phyloP scores from a whole-genome alignment of 2,888 invertebrate genomes.

The Serrognathus titanus region DNA sequence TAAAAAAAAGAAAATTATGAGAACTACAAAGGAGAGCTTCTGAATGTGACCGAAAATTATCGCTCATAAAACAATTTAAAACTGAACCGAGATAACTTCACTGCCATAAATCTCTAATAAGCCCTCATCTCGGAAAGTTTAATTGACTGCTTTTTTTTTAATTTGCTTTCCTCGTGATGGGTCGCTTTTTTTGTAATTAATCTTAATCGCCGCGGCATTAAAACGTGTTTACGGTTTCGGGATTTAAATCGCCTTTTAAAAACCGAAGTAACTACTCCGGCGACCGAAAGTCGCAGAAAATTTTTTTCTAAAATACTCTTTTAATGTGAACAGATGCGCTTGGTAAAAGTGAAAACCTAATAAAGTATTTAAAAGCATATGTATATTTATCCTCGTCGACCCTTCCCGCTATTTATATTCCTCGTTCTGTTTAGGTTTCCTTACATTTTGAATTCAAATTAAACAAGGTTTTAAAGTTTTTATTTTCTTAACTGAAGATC shows the following conservation, averaged over 20 bases:
- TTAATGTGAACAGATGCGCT: no score
- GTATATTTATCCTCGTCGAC: not conserved
- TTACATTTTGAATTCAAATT: conserved; percentile 38
- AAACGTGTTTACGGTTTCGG: not conserved
- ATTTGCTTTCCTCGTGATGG: not conserved
- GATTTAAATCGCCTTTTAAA: no score
- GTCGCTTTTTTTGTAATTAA: not conserved
- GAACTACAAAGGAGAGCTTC: no score
- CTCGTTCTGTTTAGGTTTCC: conserved; percentile 28
- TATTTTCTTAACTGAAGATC: conserved; percentile 48
- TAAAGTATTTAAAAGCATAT: not conserved
- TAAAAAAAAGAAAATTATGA: no score
- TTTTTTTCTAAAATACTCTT: no score
- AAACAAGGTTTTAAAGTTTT: conserved; percentile 48
- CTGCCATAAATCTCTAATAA: conserved; percentile 2
- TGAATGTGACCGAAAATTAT: not conserved
- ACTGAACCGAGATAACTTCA: not conserved
- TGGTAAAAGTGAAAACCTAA: not conserved
- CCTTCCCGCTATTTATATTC: conserved; percentile 22
- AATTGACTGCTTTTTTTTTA: conserved; percentile 1
- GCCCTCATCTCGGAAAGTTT: conserved; percentile 2
- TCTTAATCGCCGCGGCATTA: not conserved
- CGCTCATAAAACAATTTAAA: not conserved
- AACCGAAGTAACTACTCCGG: no score
- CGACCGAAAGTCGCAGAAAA: no score